These are phyloP conservation scores for Acanthosepion lycidas DNA, from an alignment of 2,888 invertebrate genomes.

Conservation along the genomic window DNA sequence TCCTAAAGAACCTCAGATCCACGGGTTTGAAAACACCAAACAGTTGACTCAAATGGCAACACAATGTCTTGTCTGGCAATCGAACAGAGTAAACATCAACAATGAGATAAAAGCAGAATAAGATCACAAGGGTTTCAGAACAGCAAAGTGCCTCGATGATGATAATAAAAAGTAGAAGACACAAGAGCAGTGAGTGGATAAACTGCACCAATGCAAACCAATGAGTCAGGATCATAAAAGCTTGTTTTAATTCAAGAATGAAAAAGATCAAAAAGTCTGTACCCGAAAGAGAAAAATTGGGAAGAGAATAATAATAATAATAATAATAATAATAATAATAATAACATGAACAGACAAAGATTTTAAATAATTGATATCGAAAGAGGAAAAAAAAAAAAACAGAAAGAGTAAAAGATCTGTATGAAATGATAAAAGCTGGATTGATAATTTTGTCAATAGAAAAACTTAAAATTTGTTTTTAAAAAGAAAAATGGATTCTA, in stretches of 20 bases:
- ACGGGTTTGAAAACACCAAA: not conserved
- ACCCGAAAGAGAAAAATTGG: not conserved
- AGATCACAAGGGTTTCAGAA: not conserved
- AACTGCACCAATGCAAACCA: not conserved
- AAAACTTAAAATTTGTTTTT: not conserved
- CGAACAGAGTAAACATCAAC: slow-evolving; percentile 8
- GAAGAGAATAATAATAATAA: no score
- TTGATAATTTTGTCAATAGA: not conserved
- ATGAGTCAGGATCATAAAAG: slow-evolving; percentile 9
- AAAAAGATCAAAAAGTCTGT: not conserved
- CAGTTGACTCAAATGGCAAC: slow-evolving; percentile 1
- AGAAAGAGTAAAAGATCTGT: not conserved
- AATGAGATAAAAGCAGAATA: not conserved
- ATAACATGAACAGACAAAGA: not conserved
- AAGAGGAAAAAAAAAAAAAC: not conserved
- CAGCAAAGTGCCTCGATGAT: not conserved
- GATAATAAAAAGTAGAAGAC: not conserved
- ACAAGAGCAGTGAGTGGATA: not conserved
- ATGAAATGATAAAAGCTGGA: not conserved
- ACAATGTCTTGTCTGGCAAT: not conserved
- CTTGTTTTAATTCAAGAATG: not conserved
- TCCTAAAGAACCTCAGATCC: not conserved
- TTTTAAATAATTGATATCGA: not conserved
- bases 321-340: not conserved
- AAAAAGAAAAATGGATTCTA: no score